Percentiles rank a stretch among this genome's conserved stretches.
Conservation (phyloP, 2,113 vertebrate genomes). For the Pelecanoides urinatrix region DNA sequence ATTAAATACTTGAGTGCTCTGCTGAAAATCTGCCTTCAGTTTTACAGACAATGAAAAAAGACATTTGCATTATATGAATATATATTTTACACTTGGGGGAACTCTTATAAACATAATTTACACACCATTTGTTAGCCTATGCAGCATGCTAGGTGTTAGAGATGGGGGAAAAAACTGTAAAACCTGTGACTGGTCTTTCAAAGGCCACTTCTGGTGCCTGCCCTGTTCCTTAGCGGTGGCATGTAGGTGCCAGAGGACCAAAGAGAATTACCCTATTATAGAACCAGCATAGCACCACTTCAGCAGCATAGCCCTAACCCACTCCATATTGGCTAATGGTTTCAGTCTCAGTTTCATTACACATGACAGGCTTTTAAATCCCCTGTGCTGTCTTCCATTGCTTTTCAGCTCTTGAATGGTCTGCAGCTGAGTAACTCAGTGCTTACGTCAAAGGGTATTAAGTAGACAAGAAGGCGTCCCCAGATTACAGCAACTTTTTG, state of each 20-base stretch:
- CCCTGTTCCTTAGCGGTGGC: neutral
- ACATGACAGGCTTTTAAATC: neutral
- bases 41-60: conserved; percentile 33
- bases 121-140: conserved; percentile 22
- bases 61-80: conserved; percentile 41
- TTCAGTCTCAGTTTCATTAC: neutral
- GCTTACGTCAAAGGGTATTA: neutral
- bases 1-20: conserved; percentile 15
- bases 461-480: neutral
- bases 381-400: neutral
- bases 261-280: neutral
- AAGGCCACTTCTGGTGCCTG: neutral
- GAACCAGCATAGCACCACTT: neutral
- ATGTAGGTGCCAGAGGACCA: neutral
- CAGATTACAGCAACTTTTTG: neutral
- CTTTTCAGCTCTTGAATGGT: neutral
- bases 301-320: neutral
- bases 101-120: conserved; percentile 17
- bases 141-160: neutral
- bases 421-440: neutral
- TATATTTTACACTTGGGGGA: conserved; percentile 18
- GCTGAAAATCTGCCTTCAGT: conserved; percentile 17
- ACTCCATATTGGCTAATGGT: neutral
- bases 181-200: neutral
- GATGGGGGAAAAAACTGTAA: neutral